These are phyloP conservation scores for Vanessa cardui DNA, from an alignment of 2,888 invertebrate species.

Conservation along the genomic window DNA sequence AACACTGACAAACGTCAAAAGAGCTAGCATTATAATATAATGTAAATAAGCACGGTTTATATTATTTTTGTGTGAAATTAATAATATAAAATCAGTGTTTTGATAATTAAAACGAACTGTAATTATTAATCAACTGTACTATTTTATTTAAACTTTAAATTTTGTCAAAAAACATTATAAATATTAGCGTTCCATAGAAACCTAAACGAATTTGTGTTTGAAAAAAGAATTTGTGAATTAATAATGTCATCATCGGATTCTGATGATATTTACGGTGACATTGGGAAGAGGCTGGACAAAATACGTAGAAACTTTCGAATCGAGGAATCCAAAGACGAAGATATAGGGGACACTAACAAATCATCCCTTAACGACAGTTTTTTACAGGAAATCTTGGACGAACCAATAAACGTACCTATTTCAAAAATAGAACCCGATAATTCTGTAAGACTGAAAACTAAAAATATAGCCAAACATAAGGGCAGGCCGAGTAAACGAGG, in stretches of 20 bases:
- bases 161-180: too few species aligned
- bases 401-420: too few species aligned
- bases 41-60: too few species aligned
- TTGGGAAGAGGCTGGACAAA: constrained; percentile 51
- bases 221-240: background rate
- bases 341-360: too few species aligned
- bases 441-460: background rate
- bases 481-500: background rate
- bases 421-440: background rate
- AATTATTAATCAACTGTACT: too few species aligned
- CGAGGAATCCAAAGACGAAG: background rate
- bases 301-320: background rate
- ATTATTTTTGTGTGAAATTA: too few species aligned
- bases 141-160: too few species aligned
- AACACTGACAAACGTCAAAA: too few species aligned
- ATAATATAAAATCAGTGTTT: too few species aligned
- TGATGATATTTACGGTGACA: constrained; percentile 70
- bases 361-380: background rate
- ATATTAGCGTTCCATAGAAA: too few species aligned
- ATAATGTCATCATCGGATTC: constrained; percentile 66
- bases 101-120: too few species aligned
- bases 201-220: background rate
- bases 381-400: background rate
- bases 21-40: too few species aligned
- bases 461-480: background rate